Evolutionary conservation across 2,113 vertebrate species (phyloP).

Genomic region (Lycaon pictus): DNA sequence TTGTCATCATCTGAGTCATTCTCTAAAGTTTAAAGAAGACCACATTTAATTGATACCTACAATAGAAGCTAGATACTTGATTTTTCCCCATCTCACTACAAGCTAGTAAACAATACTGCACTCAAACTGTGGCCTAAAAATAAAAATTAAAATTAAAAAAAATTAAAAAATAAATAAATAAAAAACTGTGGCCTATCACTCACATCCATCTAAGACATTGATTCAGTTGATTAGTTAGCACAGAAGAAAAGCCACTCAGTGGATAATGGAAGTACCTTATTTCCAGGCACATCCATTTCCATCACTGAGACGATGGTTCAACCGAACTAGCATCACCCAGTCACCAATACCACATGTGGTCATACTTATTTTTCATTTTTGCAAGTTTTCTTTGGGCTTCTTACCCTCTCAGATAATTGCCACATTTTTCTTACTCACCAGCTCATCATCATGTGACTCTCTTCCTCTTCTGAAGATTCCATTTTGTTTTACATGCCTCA

Average conservation of each 20-base stretch:
- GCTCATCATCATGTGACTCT: neutral
- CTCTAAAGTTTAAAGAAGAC: neutral
- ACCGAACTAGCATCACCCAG: neutral
- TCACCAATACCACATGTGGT: neutral
- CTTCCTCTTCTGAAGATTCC: neutral
- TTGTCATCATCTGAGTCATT: neutral
- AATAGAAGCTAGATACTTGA: neutral
- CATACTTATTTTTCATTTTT: neutral
- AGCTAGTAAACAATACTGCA: neutral
- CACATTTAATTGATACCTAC: neutral
- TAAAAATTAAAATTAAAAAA: no score
- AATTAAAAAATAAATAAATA: no score
- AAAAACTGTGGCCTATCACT: neutral
- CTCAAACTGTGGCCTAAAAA: neutral
- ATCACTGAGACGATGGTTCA: neutral
- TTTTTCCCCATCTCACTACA: neutral
- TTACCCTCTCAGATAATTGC: neutral
- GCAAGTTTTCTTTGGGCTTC: neutral
- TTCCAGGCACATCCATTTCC: neutral
- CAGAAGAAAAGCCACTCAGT: neutral
- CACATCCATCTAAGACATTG: neutral
- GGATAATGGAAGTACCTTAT: neutral
- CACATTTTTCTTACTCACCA: neutral
- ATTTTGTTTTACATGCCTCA: neutral
- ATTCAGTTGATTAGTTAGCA: neutral